These are phyloP conservation scores for Agelaius tricolor DNA, from an alignment of 2,113 vertebrate species.

Conservation along the genomic window DNA sequence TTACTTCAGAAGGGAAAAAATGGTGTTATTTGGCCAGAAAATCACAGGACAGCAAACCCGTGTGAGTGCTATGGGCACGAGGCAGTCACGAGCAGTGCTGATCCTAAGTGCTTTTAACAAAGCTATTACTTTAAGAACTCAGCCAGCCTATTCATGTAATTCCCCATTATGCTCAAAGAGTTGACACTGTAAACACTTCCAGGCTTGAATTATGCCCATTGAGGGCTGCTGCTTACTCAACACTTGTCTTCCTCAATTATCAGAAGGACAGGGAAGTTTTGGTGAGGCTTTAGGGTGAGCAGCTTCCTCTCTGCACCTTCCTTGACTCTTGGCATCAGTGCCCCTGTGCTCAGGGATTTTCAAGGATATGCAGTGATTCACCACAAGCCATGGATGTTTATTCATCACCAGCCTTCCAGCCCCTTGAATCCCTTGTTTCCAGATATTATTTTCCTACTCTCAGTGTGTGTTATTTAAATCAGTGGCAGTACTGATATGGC, in stretches of 20 bases:
- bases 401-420: not conserved
- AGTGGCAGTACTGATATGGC: not conserved
- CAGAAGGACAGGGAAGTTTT: not conserved
- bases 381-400: not conserved
- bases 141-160: conserved; percentile 15
- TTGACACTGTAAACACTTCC: not conserved
- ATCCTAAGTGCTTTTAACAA: conserved; percentile 47
- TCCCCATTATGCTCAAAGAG: conserved; percentile 4
- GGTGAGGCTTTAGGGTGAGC: not conserved
- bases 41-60: not conserved
- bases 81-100: not conserved
- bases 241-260: not conserved
- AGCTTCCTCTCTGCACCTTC: not conserved
- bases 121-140: conserved; percentile 26
- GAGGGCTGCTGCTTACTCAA: not conserved
- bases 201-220: not conserved
- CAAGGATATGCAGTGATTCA: not conserved
- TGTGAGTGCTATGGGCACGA: not conserved
- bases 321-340: not conserved
- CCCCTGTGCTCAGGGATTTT: not conserved
- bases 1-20: not conserved
- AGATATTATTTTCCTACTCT: not conserved
- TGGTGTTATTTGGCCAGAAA: not conserved
- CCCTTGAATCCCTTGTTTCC: not conserved
- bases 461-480: not conserved